These are phyloP conservation scores for Sandelia bainsii DNA, from an alignment of 2,797 vertebrate genomes.

Conservation along the genomic window DNA sequence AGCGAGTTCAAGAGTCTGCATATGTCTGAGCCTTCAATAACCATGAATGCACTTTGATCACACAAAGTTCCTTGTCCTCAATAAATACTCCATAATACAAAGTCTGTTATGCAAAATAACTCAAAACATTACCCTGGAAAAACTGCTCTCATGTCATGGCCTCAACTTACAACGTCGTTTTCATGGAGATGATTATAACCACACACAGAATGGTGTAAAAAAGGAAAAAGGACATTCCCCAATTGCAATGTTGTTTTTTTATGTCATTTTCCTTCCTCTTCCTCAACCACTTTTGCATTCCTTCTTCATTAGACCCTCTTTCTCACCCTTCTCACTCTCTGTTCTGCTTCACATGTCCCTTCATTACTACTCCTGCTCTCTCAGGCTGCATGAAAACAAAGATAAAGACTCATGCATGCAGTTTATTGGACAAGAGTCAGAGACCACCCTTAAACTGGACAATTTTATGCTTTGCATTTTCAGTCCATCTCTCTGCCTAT, in stretches of 20 bases:
- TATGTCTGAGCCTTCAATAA: slow-evolving; percentile 32
- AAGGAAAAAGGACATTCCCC: slow-evolving; percentile 45
- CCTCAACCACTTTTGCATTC: slow-evolving; percentile 72
- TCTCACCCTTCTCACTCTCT: slow-evolving; percentile 69
- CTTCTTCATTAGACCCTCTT: slow-evolving; percentile 63
- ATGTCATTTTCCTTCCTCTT: slow-evolving; percentile 63
- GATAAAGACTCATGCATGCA: slow-evolving; percentile 35
- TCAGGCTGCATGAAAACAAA: slow-evolving; percentile 38
- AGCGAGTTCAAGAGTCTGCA: no score
- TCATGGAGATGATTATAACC: slow-evolving; percentile 48
- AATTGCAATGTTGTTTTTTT: slow-evolving; percentile 46
- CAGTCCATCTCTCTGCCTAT: slow-evolving; percentile 40
- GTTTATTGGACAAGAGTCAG: slow-evolving; percentile 28
- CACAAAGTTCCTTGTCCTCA: slow-evolving; percentile 14
- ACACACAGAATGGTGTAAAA: slow-evolving; percentile 33
- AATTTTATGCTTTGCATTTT: slow-evolving; percentile 43
- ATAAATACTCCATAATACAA: slow-evolving; percentile 5
- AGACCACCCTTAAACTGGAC: slow-evolving; percentile 30
- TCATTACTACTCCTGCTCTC: slow-evolving; percentile 42
- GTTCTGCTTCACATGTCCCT: slow-evolving; percentile 65
- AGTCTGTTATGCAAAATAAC: slow-evolving; percentile 31
- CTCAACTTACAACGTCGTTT: slow-evolving; percentile 33
- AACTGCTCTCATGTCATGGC: slow-evolving; percentile 16
- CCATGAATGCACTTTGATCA: slow-evolving; percentile 44
- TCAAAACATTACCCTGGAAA: slow-evolving; percentile 16